Conservation (phyloP, 2,888 invertebrate genomes). For the Ceramica pisi region DNA sequence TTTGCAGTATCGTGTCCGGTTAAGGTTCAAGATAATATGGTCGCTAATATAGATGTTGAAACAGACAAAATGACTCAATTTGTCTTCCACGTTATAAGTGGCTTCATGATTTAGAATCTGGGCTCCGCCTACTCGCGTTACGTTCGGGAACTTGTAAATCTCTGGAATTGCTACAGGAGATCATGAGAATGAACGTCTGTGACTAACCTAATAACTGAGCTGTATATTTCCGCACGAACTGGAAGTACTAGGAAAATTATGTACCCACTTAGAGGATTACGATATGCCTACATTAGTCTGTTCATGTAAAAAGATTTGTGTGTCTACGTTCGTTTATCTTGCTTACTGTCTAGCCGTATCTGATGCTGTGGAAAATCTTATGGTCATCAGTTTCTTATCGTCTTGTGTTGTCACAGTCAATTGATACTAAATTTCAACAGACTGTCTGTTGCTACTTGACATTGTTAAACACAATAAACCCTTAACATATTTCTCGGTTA, state of each 20-base stretch:
- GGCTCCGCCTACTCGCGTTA: slow-evolving; percentile 79
- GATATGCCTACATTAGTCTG: neutral
- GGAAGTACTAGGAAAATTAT: slow-evolving; percentile 37
- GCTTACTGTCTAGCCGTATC: slow-evolving; percentile 13
- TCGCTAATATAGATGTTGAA: slow-evolving; percentile 75
- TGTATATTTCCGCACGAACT: slow-evolving; percentile 54
- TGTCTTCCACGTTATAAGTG: slow-evolving; percentile 81
- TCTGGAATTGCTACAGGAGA: slow-evolving; percentile 76
- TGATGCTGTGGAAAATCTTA: slow-evolving; percentile 22
- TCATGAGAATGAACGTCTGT: slow-evolving; percentile 76
- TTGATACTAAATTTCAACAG: slow-evolving; percentile 15
- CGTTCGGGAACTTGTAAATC: slow-evolving; percentile 83
- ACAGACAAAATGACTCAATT: slow-evolving; percentile 83
- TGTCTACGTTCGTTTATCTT: slow-evolving; percentile 14
- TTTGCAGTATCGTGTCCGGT: slow-evolving; percentile 30
- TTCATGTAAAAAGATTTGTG: slow-evolving; percentile 8
- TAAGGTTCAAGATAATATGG: slow-evolving; percentile 59
- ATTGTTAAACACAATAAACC: slow-evolving; percentile 38
- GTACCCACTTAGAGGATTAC: slow-evolving; percentile 6
- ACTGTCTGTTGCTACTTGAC: slow-evolving; percentile 25
- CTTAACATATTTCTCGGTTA: slow-evolving; percentile 2
- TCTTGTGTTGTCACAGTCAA: slow-evolving; percentile 15
- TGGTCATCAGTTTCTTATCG: slow-evolving; percentile 33
- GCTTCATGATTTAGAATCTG: slow-evolving; percentile 83
- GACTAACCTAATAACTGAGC: slow-evolving; percentile 68